Evolutionary conservation across 2,113 vertebrate species (phyloP).

Genomic region (Pelobates fuscus): DNA sequence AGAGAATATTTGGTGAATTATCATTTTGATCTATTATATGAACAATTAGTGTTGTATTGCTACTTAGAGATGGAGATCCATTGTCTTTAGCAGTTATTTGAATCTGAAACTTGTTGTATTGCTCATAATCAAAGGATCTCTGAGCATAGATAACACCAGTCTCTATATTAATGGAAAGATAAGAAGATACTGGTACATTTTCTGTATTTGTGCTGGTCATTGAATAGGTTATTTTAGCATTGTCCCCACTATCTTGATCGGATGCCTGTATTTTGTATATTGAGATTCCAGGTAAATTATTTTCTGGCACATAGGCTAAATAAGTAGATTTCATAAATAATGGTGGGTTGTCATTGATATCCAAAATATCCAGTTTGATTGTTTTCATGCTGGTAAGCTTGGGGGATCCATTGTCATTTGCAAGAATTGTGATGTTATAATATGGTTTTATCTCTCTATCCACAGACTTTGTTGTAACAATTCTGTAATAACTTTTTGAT

Average conservation of each 20-base stretch:
- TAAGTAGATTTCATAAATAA: no score
- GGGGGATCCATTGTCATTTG: slow-evolving; percentile 70
- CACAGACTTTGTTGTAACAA: slow-evolving; percentile 59
- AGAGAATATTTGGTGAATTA: slow-evolving; percentile 43
- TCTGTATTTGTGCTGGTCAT: slow-evolving; percentile 19
- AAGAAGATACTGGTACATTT: no score
- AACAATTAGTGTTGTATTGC: no score
- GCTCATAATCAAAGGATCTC: no score
- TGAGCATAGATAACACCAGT: no score
- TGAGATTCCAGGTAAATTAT: no score
- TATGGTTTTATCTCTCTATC: slow-evolving; percentile 18
- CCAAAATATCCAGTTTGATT: slow-evolving; percentile 56
- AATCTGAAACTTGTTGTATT: no score
- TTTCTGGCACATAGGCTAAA: slow-evolving; percentile 59
- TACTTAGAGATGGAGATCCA: no score
- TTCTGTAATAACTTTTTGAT: slow-evolving; percentile 74
- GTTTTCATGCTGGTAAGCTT: slow-evolving; percentile 76
- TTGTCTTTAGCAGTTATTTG: no score
- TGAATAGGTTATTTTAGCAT: no score
- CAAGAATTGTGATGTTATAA: slow-evolving; percentile 14
- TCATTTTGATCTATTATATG: slow-evolving; percentile 46
- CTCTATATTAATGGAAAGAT: no score
- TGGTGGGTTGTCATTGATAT: no score
- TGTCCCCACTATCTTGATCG: slow-evolving; percentile 42
- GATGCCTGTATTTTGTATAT: slow-evolving; percentile 53